These are phyloP conservation scores for Microtus oregoni DNA, from an alignment of 2,113 vertebrate species.

Conservation along the genomic window DNA sequence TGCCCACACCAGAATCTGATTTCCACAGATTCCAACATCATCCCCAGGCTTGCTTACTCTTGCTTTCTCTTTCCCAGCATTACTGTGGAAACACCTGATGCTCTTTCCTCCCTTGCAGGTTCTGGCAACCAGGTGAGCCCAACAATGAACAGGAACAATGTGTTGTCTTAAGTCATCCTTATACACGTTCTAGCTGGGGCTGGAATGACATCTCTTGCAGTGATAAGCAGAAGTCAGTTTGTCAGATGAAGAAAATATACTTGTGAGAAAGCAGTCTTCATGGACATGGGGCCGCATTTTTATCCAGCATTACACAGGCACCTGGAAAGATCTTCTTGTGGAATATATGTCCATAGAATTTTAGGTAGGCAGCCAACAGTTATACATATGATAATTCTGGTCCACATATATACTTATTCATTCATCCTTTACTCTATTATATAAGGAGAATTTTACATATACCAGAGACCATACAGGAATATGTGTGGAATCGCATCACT, in stretches of 20 bases:
- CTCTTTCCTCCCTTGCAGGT: conserved; percentile 49
- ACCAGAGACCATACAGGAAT: not conserved
- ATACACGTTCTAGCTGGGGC: not conserved
- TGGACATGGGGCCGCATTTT: not conserved
- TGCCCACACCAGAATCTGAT: not conserved
- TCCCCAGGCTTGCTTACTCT: not conserved
- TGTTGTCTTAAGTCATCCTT: not conserved
- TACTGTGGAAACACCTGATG: not conserved
- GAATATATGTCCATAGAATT: not conserved
- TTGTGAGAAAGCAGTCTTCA: conserved; percentile 45
- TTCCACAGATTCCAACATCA: not conserved
- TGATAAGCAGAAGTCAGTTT: rapidly evolving
- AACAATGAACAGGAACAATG: rapidly evolving
- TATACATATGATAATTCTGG: not conserved
- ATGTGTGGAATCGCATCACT: not conserved
- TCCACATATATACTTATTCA: not conserved
- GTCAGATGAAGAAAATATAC: conserved; percentile 58
- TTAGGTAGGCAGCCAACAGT: not conserved
- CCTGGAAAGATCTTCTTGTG: not conserved
- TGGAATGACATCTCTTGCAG: rapidly evolving
- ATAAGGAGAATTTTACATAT: not conserved
- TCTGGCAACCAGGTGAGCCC: conserved; percentile 45
- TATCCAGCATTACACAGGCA: not conserved
- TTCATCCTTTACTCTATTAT: not conserved
- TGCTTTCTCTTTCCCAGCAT: not conserved